Percentiles rank a stretch among this genome's conserved stretches.
phyloP scores from a whole-genome alignment of 1,140 invertebrate species.

The Diorhabda sublineata region DNA sequence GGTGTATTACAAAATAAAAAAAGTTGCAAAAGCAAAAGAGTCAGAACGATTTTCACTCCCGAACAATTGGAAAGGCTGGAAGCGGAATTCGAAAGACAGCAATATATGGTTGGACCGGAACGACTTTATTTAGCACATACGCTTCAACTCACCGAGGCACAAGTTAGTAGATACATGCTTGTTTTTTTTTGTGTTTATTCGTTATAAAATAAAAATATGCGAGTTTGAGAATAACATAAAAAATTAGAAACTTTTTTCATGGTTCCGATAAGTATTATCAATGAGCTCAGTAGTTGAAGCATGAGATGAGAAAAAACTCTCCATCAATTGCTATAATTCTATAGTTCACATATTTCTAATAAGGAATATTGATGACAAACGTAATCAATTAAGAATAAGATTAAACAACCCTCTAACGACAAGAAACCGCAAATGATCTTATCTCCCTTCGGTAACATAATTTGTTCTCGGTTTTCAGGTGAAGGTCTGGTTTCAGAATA shows the following conservation, averaged over 20 bases:
- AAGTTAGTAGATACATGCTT: conserved; percentile 52
- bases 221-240: too few relatives aligned
- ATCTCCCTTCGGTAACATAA: not conserved
- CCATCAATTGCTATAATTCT: too few relatives aligned
- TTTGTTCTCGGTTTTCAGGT: conserved; percentile 57
- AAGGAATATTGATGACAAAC: too few relatives aligned
- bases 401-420: too few relatives aligned
- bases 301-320: too few relatives aligned
- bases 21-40: conserved; percentile 62
- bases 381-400: too few relatives aligned
- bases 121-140: conserved; percentile 83
- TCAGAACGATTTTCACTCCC: conserved; percentile 90
- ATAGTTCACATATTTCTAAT: too few relatives aligned
- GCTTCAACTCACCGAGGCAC: conserved; percentile 85
- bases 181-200: too few relatives aligned
- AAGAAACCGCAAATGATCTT: not conserved
- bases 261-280: too few relatives aligned
- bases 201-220: too few relatives aligned
- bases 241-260: too few relatives aligned
- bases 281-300: too few relatives aligned
- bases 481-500: conserved; percentile 97
- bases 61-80: conserved; percentile 89
- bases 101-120: conserved; percentile 95
- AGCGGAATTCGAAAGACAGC: conserved; percentile 86
- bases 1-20: conserved; percentile 38